These are phyloP conservation scores for Amphiura filiformis DNA, from an alignment of 35 echinoderm and acorn worm species.

Conservation along the genomic window DNA sequence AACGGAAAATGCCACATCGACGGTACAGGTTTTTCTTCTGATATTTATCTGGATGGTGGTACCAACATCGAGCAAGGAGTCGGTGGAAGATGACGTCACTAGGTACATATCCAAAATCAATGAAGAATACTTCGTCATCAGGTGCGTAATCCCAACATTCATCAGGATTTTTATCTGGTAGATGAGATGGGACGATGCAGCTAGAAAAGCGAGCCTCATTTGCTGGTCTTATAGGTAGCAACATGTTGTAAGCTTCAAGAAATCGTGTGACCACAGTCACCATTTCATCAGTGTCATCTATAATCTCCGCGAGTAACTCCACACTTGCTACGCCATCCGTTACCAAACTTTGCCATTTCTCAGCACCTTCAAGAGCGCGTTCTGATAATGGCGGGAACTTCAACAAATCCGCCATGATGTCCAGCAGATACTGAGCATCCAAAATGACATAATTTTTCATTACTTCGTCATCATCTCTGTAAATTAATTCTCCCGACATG, in stretches of 20 bases:
- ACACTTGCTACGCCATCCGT: no score
- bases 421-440: background rate
- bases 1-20: background rate
- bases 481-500: slow-evolving; percentile 23
- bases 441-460: slow-evolving; percentile 28
- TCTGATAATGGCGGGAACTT: background rate
- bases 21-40: background rate
- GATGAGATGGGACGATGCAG: slow-evolving; percentile 11
- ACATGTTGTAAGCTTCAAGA: slow-evolving; percentile 21
- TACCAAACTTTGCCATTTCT: slow-evolving; percentile 4
- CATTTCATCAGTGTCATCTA: no score
- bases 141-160: background rate
- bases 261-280: no score
- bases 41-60: no score
- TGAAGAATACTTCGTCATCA: slow-evolving; percentile 24
- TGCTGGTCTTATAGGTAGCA: background rate
- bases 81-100: slow-evolving; percentile 19
- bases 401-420: slow-evolving; percentile 10
- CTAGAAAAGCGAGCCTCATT: background rate
- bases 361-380: background rate
- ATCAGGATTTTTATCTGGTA: no score
- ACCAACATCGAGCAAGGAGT: slow-evolving; percentile 16
- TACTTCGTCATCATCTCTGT: slow-evolving; percentile 19
- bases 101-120: no score
- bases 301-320: no score